A percentile compares a stretch with the other conserved stretches of the same genome.
These are phyloP conservation scores for Athene cunicularia DNA, from an alignment of 2,113 vertebrate species.

Conservation along the genomic window DNA sequence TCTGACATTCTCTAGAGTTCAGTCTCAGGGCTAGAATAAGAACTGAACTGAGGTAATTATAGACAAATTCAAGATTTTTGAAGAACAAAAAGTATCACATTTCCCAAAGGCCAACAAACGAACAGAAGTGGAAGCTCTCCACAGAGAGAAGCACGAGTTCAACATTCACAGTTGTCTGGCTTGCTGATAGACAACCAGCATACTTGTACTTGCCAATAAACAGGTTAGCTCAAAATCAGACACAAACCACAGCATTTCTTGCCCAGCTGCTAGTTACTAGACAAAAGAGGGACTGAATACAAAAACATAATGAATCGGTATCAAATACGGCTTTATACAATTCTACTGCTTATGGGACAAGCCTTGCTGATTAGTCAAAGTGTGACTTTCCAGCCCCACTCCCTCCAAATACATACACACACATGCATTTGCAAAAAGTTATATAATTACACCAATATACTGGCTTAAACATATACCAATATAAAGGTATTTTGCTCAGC, in stretches of 20 bases:
- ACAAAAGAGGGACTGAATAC: neutral
- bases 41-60: neutral
- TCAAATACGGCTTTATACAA: neutral
- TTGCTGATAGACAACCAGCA: neutral
- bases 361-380: neutral
- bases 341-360: neutral
- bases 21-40: neutral
- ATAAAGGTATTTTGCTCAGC: neutral
- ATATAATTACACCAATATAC: neutral
- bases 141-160: accelerated
- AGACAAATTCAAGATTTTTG: neutral
- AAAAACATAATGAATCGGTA: neutral
- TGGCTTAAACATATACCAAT: neutral
- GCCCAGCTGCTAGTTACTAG: neutral
- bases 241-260: neutral
- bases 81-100: neutral
- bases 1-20: neutral
- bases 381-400: neutral
- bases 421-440: neutral
- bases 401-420: neutral
- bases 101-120: neutral
- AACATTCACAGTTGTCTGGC: neutral
- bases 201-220: neutral
- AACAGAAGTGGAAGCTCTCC: neutral
- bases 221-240: neutral